Base-by-base conservation (phyloP, 2,888 invertebrate species). In the Cataglyphis livida region DNA sequence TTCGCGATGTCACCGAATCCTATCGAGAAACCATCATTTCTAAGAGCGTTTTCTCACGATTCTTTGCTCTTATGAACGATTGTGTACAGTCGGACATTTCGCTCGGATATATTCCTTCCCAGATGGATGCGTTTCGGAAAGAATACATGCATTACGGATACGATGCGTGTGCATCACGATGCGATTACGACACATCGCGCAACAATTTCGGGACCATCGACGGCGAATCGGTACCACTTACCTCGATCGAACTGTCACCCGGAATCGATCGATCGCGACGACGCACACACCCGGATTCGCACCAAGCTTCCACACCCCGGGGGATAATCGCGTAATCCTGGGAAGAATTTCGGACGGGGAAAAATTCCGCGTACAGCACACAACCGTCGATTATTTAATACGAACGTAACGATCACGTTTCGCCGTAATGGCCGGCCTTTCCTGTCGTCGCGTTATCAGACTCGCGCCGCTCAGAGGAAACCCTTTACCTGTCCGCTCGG, bases 371-470 rank as follows among this genome's bases (percentile, higher is more conserved):
- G 59, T 28, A 32, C 3, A 18, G 25, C 59, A 15, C 38, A 41
- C 21, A 21, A 64, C 15, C 48, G 32, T 15, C 15, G 35, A 48
- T 51, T n/a, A n/a, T n/a, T 51, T 7, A n/a, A 32, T 44, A 28
- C 79, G 25, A 61, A 44, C 28, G 68, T 12, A 75, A 64, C 76
- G 76, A 82, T 85, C 64, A 79, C 81, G 82, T 76, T 41, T 76
- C 83, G 84, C 21, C 57, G 64, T 59, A 64, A 61, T 64, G 81
- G 71, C 81, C 81, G 81, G 65, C 59, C 21, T 35, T 15, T 1
- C 51, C 25, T 32, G 76, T 51, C 59, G 18, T 61, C 48, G 62
- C 78, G 59, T 57, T 64, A 41, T 10, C 54, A 38, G 10, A n/a
- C 51, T 81, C 54, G 51, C 64, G 61, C 28, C 64, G 57, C 66